phyloP scores from a whole-genome alignment of 2,113 vertebrate genomes.

The Pterophyllum scalare region DNA sequence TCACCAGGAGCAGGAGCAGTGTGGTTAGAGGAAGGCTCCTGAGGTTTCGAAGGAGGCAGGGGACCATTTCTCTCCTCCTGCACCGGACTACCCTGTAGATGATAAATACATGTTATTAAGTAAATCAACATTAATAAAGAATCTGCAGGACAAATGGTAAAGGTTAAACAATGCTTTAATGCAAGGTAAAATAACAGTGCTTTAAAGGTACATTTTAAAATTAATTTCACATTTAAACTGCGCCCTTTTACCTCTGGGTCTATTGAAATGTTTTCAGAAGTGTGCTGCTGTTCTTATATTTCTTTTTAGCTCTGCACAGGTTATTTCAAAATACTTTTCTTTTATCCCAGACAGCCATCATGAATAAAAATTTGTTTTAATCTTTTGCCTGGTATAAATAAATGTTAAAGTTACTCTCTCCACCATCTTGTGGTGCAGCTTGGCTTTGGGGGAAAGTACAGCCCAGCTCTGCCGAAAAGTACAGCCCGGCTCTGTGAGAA shows the following conservation, averaged over 20 bases:
- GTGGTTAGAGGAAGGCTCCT: conserved; percentile 68
- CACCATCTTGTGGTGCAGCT: background rate
- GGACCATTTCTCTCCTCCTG: conserved; percentile 89
- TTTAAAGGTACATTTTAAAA: background rate
- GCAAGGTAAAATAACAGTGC: background rate
- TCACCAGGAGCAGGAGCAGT: conserved; percentile 66
- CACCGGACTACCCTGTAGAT: conserved; percentile 56
- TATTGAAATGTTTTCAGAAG: background rate
- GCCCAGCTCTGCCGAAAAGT: too few species aligned
- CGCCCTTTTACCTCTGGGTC: background rate
- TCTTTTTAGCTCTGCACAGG: background rate
- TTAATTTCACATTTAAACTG: background rate
- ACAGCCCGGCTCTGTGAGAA: too few species aligned
- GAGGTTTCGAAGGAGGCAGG: conserved; percentile 76
- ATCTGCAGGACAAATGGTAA: background rate
- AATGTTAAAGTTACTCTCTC: background rate
- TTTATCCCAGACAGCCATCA: background rate
- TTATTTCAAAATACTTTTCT: background rate
- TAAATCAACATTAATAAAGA: background rate
- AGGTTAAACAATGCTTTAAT: background rate
- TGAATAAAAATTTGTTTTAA: accelerated
- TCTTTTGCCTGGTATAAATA: accelerated
- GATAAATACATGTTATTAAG: background rate
- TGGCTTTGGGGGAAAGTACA: too few species aligned
- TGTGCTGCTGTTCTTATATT: background rate